Evolutionary conservation across 2,113 vertebrate genomes (phyloP).

Genomic region (Pavo muticus): DNA sequence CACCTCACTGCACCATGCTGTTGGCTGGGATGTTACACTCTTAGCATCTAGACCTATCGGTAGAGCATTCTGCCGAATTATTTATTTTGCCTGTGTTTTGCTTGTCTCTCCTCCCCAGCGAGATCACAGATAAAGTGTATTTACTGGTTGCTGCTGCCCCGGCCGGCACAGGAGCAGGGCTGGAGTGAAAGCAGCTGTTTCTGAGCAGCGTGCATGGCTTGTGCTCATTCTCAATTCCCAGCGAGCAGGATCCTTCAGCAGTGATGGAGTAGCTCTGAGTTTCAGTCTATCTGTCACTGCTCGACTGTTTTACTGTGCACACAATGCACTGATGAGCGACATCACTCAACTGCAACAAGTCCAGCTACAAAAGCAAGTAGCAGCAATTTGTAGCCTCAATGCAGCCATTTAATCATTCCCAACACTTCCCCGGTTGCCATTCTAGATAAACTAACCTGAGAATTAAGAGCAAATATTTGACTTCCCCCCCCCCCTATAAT

Average conservation of each 20-base stretch:
- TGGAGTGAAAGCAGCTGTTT: background rate
- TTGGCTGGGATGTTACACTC: background rate
- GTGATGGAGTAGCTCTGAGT: constrained; percentile 79
- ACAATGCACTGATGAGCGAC: constrained; percentile 82
- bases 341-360: constrained; percentile 83
- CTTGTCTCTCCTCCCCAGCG: background rate
- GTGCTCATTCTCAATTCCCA: constrained; percentile 74
- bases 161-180: constrained; percentile 75
- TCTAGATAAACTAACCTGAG: constrained; percentile 71
- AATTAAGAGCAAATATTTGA: constrained; percentile 81
- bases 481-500: constrained; percentile 50
- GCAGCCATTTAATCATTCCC: constrained; percentile 72
- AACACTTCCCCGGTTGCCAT: constrained; percentile 58
- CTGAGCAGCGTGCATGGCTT: constrained; percentile 36
- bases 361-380: constrained; percentile 75
- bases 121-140: constrained; percentile 18
- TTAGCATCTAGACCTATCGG: background rate
- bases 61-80: constrained; percentile 28
- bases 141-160: constrained; percentile 76
- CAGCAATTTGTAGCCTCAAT: constrained; percentile 78
- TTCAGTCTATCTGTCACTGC: constrained; percentile 83
- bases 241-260: constrained; percentile 71
- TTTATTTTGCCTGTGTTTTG: constrained; percentile 30
- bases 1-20: background rate
- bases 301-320: constrained; percentile 86